phyloP scores from a whole-genome alignment of 2,888 invertebrate genomes.

The Drosophila robusta region DNA sequence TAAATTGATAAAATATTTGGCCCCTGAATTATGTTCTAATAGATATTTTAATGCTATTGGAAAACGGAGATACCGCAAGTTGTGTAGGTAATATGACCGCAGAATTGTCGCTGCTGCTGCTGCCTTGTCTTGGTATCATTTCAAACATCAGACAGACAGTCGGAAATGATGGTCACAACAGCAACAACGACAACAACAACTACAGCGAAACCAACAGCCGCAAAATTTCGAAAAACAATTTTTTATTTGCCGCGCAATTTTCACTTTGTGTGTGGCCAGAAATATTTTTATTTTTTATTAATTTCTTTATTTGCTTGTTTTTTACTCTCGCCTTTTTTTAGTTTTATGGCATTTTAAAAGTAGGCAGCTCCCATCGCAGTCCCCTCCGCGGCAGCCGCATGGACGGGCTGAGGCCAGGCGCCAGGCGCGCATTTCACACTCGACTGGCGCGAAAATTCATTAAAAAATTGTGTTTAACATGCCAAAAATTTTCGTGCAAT shows the following conservation, averaged over 20 bases:
- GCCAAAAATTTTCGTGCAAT: conserved; percentile 60
- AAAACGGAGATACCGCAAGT: conserved; percentile 5
- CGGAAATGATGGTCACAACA: conserved; percentile 62
- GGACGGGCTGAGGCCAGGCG: conserved; percentile 12
- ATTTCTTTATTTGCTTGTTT: conserved; percentile 36
- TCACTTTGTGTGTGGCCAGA: conserved; percentile 64
- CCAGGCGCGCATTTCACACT: conserved; percentile 82
- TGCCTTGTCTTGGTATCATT: conserved; percentile 62
- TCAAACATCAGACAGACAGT: conserved; percentile 61
- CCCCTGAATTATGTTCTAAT: neutral
- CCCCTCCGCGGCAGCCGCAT: neutral
- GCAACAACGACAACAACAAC: conserved; percentile 28
- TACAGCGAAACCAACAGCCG: conserved; percentile 35
- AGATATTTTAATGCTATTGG: neutral
- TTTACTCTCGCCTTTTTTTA: conserved; percentile 45
- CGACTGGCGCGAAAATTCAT: conserved; percentile 84
- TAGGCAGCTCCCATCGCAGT: conserved; percentile 39
- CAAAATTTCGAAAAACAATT: conserved; percentile 73
- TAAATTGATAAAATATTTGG: no score
- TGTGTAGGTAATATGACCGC: conserved; percentile 26
- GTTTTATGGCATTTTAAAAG: conserved; percentile 75
- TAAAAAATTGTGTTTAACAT: conserved; percentile 72
- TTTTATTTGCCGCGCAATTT: conserved; percentile 61
- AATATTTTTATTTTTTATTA: conserved; percentile 43
- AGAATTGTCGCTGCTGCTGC: conserved; percentile 26